These are phyloP conservation scores for Orbicella faveolata DNA, from an alignment of 64 coral and sea anemone species.

Conservation along the genomic window DNA sequence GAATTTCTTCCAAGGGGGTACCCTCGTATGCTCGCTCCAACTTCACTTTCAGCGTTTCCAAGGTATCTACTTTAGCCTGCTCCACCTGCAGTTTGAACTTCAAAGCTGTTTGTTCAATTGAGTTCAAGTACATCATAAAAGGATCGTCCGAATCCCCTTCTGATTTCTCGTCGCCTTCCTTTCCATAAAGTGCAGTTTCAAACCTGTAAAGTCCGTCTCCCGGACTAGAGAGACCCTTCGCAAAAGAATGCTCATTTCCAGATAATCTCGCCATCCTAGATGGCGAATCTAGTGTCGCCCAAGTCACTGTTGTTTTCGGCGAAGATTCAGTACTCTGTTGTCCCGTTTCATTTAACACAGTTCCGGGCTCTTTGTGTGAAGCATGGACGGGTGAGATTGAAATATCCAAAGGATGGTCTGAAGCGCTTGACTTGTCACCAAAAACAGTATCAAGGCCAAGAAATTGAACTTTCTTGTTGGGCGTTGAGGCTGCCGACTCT, in stretches of 20 bases:
- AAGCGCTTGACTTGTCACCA: neutral
- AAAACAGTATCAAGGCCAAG: constrained; percentile 64
- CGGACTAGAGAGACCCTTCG: neutral
- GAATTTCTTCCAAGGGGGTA: constrained; percentile 83
- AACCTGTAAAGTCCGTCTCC: neutral
- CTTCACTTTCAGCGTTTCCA: constrained; percentile 74
- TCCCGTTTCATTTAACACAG: neutral
- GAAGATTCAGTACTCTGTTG: neutral
- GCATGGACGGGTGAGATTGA: neutral
- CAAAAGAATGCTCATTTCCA: neutral
- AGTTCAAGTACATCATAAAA: constrained; percentile 91
- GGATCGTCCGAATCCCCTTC: constrained; percentile 70
- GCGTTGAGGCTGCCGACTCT: constrained; percentile 22
- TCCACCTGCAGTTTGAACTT: constrained; percentile 94
- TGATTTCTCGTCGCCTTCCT: constrained; percentile 1
- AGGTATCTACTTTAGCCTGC: constrained; percentile 86
- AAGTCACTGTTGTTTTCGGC: constrained; percentile 64
- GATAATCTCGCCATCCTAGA: neutral
- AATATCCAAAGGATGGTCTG: neutral
- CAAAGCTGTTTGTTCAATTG: constrained; percentile 86
- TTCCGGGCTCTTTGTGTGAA: neutral
- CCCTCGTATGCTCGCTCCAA: constrained; percentile 85
- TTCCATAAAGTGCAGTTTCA: constrained; percentile 20
- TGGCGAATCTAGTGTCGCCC: constrained; percentile 46
- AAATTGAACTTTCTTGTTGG: constrained; percentile 76